A percentile compares a stretch with the other conserved stretches of the same genome.
phyloP scores from a whole-genome alignment of 2,797 vertebrate species.

The Smutsia gigantea region DNA sequence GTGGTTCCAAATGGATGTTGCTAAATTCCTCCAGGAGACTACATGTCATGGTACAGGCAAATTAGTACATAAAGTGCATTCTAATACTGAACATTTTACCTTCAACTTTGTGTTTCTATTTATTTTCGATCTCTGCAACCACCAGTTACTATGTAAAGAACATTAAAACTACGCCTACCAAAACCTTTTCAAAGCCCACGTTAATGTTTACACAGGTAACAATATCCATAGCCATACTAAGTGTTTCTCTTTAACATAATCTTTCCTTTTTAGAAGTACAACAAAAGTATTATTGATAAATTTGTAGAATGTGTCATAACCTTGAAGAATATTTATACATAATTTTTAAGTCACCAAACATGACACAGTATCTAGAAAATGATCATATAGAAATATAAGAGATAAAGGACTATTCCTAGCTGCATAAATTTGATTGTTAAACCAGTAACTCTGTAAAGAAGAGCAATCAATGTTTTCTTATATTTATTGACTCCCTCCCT shows the following conservation, averaged over 20 bases:
- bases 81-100: background rate
- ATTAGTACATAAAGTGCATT: background rate
- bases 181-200: background rate
- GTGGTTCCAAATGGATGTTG: background rate
- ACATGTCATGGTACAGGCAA: background rate
- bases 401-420: background rate
- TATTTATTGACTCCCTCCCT: background rate
- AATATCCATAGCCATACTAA: background rate
- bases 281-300: background rate
- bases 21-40: background rate
- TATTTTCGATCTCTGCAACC: background rate
- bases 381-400: background rate
- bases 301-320: background rate
- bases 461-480: background rate
- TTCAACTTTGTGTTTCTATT: background rate
- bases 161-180: background rate
- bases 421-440: background rate
- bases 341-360: background rate
- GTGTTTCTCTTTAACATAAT: background rate
- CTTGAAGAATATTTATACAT: background rate
- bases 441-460: background rate
- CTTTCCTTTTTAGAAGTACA: background rate
- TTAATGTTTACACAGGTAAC: background rate
- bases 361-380: background rate
- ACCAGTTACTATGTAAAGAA: background rate